Evolutionary conservation across 1,140 invertebrate genomes (phyloP).

Genomic region (Plodia interpunctella): DNA sequence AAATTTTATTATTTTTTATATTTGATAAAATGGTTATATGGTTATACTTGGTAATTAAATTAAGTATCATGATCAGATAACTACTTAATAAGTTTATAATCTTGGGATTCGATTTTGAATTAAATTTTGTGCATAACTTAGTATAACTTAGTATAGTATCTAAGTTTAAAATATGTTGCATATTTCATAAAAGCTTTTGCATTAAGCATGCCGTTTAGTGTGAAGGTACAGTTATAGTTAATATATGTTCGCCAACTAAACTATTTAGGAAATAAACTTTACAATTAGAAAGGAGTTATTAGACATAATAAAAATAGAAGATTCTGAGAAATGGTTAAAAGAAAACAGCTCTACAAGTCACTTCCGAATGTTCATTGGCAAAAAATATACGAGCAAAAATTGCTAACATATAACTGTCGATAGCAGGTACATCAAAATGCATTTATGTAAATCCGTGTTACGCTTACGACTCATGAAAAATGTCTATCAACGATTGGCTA

Average conservation of each 20-base stretch:
- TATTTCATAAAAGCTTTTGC: slow-evolving; percentile 29
- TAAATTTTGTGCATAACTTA: neutral
- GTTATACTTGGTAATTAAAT: too few species aligned
- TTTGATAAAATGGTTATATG: too few species aligned
- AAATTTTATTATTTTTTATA: too few species aligned
- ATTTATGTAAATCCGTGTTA: slow-evolving; percentile 2
- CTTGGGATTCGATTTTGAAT: too few species aligned
- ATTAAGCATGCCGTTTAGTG: neutral
- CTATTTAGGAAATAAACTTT: neutral
- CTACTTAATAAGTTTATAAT: too few species aligned
- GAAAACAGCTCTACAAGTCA: neutral
- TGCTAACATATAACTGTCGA: neutral
- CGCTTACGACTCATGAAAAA: neutral
- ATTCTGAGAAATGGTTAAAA: neutral
- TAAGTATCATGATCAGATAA: too few species aligned
- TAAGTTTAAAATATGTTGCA: slow-evolving; percentile 14
- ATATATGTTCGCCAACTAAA: neutral
- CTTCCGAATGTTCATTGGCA: neutral
- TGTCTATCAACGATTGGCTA: slow-evolving; percentile 4
- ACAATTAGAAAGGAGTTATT: too few species aligned
- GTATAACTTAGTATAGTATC: neutral
- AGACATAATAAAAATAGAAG: too few species aligned
- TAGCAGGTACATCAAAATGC: neutral
- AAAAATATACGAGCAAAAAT: neutral
- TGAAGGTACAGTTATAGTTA: neutral